A percentile compares a stretch with the other conserved stretches of the same genome.
Conservation (phyloP, 1,140 invertebrate species). For the Megalonaias nervosa region DNA sequence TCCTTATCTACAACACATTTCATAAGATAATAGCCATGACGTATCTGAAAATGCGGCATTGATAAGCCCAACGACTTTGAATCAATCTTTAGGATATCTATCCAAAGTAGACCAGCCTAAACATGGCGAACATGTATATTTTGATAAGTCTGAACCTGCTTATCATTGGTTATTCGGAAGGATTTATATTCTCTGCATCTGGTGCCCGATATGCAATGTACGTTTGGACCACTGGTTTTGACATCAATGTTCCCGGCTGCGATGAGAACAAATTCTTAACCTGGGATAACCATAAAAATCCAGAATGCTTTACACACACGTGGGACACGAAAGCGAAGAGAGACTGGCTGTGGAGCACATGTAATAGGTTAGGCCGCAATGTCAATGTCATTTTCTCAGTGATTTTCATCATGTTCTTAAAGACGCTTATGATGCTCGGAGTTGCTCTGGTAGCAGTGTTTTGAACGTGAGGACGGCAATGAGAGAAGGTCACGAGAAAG, state of each 20-base stretch:
- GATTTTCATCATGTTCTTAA: constrained; percentile 44
- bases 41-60: too few species aligned
- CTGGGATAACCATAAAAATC: constrained; percentile 23
- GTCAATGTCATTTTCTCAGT: constrained; percentile 34
- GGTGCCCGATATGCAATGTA: constrained; percentile 39
- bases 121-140: too few species aligned
- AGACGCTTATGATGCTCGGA: constrained; percentile 21
- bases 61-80: too few species aligned
- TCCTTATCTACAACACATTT: too few species aligned
- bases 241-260: constrained; percentile 32
- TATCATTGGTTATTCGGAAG: too few species aligned
- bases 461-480: constrained; percentile 31
- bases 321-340: constrained; percentile 38
- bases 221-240: constrained; percentile 45
- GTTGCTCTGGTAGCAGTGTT: constrained; percentile 23
- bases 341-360: constrained; percentile 48
- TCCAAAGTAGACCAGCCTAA: too few species aligned
- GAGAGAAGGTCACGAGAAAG: constrained; percentile 40
- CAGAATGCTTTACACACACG: constrained; percentile 43
- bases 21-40: too few species aligned
- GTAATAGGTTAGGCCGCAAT: constrained; percentile 41
- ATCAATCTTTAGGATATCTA: too few species aligned
- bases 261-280: constrained; percentile 26
- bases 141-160: too few species aligned
- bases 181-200: too few species aligned